A percentile compares a stretch with the other conserved stretches of the same genome.
Evolutionary conservation across 2,113 vertebrate species (phyloP).

Genomic region (Aptenodytes forsteri): DNA sequence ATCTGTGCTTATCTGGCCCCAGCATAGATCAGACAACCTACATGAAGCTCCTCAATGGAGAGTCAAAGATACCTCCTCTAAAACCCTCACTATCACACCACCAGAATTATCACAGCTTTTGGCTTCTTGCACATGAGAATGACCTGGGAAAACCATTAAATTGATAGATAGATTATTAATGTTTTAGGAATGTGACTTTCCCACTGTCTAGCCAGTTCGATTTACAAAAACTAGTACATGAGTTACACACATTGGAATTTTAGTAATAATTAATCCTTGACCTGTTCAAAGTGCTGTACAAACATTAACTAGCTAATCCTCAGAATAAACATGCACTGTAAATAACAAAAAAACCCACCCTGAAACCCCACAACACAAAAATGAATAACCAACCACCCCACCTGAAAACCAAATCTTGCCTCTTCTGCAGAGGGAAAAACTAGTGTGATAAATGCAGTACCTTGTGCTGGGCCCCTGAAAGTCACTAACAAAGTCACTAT

Average conservation of each 20-base stretch:
- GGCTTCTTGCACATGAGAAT: not conserved
- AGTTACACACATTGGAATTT: conserved; percentile 47
- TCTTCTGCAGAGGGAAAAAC: not conserved
- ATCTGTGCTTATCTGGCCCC: not conserved
- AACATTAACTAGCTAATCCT: conserved; percentile 54
- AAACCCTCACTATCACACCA: not conserved
- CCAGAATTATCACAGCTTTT: not conserved
- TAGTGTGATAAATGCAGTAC: not conserved
- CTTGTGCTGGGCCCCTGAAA: not conserved
- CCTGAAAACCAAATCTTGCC: not conserved
- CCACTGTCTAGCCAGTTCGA: conserved; percentile 7
- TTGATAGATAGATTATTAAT: not conserved
- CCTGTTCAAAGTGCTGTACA: conserved; percentile 25
- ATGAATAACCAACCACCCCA: not conserved
- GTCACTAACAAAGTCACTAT: not conserved
- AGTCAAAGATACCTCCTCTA: not conserved
- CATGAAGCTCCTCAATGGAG: not conserved
- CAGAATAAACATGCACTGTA: not conserved
- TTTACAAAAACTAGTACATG: conserved; percentile 15
- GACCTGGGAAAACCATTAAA: not conserved
- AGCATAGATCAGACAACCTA: not conserved
- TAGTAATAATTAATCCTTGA: conserved; percentile 55
- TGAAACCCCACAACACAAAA: not conserved
- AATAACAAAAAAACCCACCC: not conserved
- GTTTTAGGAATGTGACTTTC: conserved; percentile 45